Evolutionary conservation across 2,113 vertebrate genomes (phyloP), one percentile per base, ranked within the genome.

Genomic region (Onychorhynchus coronatus): DNA sequence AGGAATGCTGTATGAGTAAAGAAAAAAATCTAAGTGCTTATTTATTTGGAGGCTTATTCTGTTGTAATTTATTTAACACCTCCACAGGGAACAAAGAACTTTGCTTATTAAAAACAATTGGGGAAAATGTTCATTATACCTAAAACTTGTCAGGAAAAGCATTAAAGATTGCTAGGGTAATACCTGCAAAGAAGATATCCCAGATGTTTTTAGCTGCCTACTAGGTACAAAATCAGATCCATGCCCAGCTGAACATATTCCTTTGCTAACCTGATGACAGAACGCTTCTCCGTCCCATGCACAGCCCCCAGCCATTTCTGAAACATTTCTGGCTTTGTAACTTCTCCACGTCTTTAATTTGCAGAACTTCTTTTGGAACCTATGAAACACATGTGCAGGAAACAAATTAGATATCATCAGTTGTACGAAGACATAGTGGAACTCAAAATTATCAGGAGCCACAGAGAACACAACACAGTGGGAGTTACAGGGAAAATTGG

Each of bases 191-290:
- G 77, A 93, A 84, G 33, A 86, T 41, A 78, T 42, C n/a, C 75
- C 61, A 92, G 88, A 74, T 80, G n/a, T 62, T 87, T 92, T 27
- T 61, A 21, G 79, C 81, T 74, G 65, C 80, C 61, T 91, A 52
- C 63, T 95, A 93, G 90, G 81, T 93, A 78, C 6, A 39, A 94
- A 95, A 93, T 96, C 87, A 89, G 63, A 85, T 93, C 74, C 41
- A 73, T 44, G 88, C 70, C 70, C 70, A 81, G 71, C 46, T 95
- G 79, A 94, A 91, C 0, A 5, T 35, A 27, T 83, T 88, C 71
- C 67, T 65, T 85, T 83, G 68, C 81, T 96, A 89, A 92, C 68
- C 77, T 88, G 61, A 61, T 84, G 84, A 44, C 77, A 93, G 84
- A 97, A 95, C 0, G 1, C 86, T 94, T 70, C 66, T 92, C 78